These are phyloP conservation scores for Bicyclus anynana DNA, from an alignment of 1,140 invertebrate species.

Conservation along the genomic window DNA sequence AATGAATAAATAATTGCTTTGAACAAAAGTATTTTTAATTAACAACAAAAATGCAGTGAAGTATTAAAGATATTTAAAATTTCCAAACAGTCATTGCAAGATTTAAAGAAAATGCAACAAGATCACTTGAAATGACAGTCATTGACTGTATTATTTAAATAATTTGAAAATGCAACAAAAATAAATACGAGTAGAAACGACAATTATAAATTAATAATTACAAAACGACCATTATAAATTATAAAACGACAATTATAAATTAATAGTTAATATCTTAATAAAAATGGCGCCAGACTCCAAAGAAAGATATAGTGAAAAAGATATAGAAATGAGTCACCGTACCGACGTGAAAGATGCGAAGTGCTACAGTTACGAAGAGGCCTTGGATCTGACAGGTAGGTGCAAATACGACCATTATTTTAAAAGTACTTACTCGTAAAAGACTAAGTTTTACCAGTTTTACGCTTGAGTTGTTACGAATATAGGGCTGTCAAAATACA, in stretches of 20 bases:
- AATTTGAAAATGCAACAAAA: too few relatives aligned
- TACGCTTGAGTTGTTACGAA: background rate
- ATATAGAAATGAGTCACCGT: slow-evolving; percentile 34
- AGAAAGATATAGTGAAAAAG: slow-evolving; percentile 24
- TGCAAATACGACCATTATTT: background rate
- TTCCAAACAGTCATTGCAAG: too few relatives aligned
- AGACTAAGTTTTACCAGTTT: too few relatives aligned
- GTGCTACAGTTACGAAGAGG: slow-evolving; percentile 45
- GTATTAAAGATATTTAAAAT: too few relatives aligned
- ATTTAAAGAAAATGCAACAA: too few relatives aligned
- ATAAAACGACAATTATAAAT: background rate
- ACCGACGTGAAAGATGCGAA: slow-evolving; percentile 6
- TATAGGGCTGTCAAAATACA: slow-evolving; percentile 2
- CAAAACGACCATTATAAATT: background rate
- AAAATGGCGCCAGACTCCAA: slow-evolving; percentile 27
- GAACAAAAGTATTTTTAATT: too few relatives aligned
- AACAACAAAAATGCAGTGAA: too few relatives aligned
- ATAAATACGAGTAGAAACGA: too few relatives aligned
- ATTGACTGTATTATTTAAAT: too few relatives aligned
- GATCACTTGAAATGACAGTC: too few relatives aligned
- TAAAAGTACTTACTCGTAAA: too few relatives aligned
- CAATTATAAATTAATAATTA: background rate
- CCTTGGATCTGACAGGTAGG: slow-evolving; percentile 50
- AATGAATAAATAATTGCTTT: too few relatives aligned
- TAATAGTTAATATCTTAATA: background rate